Conservation (phyloP, 2,797 vertebrate species). For the Allobates femoralis region DNA sequence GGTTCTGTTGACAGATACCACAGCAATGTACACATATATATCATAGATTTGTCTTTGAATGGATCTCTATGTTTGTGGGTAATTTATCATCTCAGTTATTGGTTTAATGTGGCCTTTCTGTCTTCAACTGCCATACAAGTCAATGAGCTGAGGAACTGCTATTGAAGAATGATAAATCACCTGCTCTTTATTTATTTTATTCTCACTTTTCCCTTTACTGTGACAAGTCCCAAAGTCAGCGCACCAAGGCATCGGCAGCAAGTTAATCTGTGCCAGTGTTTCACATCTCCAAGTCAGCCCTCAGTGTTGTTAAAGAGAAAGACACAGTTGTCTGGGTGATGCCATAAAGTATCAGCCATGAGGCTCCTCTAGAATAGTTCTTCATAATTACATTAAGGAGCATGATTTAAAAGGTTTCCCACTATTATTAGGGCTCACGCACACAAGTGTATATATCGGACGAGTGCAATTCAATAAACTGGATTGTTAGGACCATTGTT, state of each 20-base stretch:
- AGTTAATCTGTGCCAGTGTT: not conserved
- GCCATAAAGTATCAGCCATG: not conserved
- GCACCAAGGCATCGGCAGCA: not conserved
- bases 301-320: not conserved
- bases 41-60: not conserved
- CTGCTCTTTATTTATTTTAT: slow-evolving; percentile 30
- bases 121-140: slow-evolving; percentile 36
- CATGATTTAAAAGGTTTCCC: not conserved
- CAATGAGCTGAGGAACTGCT: slow-evolving; percentile 43
- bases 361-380: not conserved
- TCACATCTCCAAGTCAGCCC: not conserved
- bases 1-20: not conserved
- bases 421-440: too few species aligned
- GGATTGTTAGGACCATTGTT: too few species aligned
- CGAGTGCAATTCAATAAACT: too few species aligned
- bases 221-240: not conserved
- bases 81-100: slow-evolving; percentile 41
- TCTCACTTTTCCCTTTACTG: slow-evolving; percentile 2
- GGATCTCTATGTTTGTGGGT: not conserved
- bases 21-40: not conserved
- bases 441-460: too few species aligned
- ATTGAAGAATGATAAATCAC: slow-evolving; percentile 43
- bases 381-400: not conserved
- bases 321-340: not conserved
- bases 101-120: slow-evolving; percentile 46